Evolutionary conservation across 2,113 vertebrate species (phyloP).

Genomic region (Podarcis muralis): DNA sequence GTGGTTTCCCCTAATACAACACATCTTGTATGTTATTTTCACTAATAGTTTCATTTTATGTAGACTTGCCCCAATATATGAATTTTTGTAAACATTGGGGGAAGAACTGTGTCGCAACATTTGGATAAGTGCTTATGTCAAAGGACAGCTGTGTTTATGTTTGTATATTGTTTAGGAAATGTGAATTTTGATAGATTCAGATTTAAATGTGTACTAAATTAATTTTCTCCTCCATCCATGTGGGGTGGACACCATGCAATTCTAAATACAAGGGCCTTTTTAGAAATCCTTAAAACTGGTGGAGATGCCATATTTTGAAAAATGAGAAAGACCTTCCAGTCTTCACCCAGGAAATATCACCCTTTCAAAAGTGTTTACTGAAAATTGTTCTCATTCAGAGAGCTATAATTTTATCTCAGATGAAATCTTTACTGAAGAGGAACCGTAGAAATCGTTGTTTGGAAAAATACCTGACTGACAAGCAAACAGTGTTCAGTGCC

Average conservation of each 20-base stretch:
- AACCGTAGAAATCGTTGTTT: conserved; percentile 58
- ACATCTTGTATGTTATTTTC: no score
- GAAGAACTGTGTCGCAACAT: no score
- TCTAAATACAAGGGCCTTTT: not conserved
- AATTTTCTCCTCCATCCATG: no score
- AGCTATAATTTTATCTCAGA: conserved; percentile 51
- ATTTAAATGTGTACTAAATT: no score
- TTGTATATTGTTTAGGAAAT: no score
- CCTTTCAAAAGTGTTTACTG: conserved; percentile 42
- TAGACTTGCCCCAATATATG: no score
- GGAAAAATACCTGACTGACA: conserved; percentile 51
- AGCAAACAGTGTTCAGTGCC: conserved; percentile 51
- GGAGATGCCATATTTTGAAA: conserved; percentile 30
- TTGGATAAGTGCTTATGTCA: no score
- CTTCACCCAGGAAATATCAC: conserved; percentile 48
- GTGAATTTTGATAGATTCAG: no score
- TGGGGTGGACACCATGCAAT: not conserved
- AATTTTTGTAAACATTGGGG: no score
- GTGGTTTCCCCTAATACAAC: no score
- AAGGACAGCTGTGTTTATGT: no score
- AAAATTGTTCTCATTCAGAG: conserved; percentile 46
- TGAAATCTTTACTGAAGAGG: conserved; percentile 39
- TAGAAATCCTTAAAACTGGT: conserved; percentile 6
- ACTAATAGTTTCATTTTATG: no score
- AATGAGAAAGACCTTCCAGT: conserved; percentile 35